phyloP scores from a whole-genome alignment of 2,888 invertebrate genomes.

The Tetranychus piercei region DNA sequence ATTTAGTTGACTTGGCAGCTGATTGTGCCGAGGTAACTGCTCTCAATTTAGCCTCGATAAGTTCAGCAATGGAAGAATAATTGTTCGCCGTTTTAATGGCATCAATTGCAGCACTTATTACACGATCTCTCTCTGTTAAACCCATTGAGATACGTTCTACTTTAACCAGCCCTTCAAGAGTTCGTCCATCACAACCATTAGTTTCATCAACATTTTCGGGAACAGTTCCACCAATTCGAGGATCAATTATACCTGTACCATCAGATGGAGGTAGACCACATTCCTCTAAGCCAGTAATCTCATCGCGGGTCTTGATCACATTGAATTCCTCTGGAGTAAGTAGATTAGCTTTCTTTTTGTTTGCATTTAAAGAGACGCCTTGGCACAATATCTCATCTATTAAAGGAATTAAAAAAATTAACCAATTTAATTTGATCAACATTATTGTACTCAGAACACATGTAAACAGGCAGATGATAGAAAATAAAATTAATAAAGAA shows the following conservation, averaged over 20 bases:
- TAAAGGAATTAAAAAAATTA: too few relatives aligned
- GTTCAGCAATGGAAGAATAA: neutral
- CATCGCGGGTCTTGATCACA: neutral
- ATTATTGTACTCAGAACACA: too few relatives aligned
- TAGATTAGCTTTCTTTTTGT: neutral
- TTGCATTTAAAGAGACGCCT: too few relatives aligned
- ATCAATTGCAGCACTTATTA: neutral
- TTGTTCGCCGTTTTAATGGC: neutral
- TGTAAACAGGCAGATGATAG: too few relatives aligned
- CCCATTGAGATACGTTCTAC: neutral
- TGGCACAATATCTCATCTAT: too few relatives aligned
- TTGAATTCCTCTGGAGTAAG: neutral
- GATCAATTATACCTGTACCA: neutral
- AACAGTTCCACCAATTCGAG: neutral
- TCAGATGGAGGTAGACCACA: neutral
- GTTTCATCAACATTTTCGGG: neutral
- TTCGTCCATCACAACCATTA: slow-evolving; percentile 1
- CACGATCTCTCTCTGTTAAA: neutral
- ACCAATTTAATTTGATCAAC: too few relatives aligned
- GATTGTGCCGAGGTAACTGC: neutral
- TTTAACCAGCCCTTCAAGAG: neutral
- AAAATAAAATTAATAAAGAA: too few relatives aligned
- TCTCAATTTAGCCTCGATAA: neutral
- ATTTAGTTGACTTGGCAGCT: neutral
- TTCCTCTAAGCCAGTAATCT: neutral